A percentile compares a stretch with the other conserved stretches of the same genome.
Evolutionary conservation across 2,888 invertebrate genomes (phyloP).

Genomic region (Brenthis hecate): DNA sequence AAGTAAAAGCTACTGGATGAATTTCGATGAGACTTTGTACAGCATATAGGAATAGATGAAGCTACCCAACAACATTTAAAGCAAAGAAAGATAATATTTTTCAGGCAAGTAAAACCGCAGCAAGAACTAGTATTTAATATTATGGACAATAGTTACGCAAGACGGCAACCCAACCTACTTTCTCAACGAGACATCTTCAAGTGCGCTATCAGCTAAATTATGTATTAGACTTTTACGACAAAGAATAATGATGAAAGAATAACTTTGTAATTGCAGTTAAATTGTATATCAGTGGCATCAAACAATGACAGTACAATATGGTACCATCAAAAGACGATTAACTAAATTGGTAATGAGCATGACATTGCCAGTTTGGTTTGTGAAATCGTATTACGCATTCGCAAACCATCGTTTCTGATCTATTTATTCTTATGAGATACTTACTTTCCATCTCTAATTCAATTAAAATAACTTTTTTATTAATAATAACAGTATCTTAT

Average conservation of each 20-base stretch:
- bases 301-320: slow-evolving; percentile 55
- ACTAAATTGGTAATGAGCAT: slow-evolving; percentile 59
- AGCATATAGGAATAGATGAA: too few relatives aligned
- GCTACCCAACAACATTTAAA: too few relatives aligned
- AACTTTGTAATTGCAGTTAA: slow-evolving; percentile 58
- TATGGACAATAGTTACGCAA: slow-evolving; percentile 27
- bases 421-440: not conserved
- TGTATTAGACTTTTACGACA: slow-evolving; percentile 38
- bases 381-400: slow-evolving; percentile 23
- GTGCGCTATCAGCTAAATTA: slow-evolving; percentile 33
- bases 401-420: slow-evolving; percentile 7
- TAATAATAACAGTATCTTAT: too few relatives aligned
- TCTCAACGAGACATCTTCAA: slow-evolving; percentile 37
- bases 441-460: not conserved
- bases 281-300: slow-evolving; percentile 55
- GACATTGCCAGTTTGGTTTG: slow-evolving; percentile 46
- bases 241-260: slow-evolving; percentile 62
- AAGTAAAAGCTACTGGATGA: too few relatives aligned
- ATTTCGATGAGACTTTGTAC: too few relatives aligned
- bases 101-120: not conserved
- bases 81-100: not conserved
- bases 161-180: slow-evolving; percentile 36
- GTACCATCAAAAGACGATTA: slow-evolving; percentile 70
- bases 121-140: slow-evolving; percentile 25
- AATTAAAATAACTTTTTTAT: too few relatives aligned